phyloP scores from a whole-genome alignment of 2,888 invertebrate species.

The Macrosiphum euphorbiae region DNA sequence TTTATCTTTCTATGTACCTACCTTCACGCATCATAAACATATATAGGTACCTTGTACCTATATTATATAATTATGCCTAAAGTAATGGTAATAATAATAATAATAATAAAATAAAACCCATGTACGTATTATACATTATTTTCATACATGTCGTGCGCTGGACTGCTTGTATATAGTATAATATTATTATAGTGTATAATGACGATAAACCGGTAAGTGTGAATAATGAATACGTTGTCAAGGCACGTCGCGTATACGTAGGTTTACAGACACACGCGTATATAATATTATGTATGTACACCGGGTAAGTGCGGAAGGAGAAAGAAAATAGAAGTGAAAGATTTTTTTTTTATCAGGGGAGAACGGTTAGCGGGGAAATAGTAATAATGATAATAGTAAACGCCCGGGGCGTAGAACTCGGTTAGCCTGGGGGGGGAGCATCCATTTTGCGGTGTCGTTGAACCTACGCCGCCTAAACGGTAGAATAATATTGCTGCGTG shows the following conservation, averaged over 20 bases:
- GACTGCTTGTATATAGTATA: neutral
- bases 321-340: slow-evolving; percentile 22
- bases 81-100: neutral
- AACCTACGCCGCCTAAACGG: slow-evolving; percentile 24
- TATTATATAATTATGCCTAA: neutral
- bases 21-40: no score
- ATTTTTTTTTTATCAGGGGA: neutral
- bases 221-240: slow-evolving; percentile 40
- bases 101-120: neutral
- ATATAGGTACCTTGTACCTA: no score
- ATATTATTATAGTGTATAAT: neutral
- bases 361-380: neutral
- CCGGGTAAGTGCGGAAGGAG: neutral
- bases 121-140: neutral
- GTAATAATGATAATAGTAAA: slow-evolving; percentile 39
- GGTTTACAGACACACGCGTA: neutral
- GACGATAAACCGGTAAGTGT: slow-evolving; percentile 34
- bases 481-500: neutral
- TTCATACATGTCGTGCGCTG: neutral
- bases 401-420: slow-evolving; percentile 29
- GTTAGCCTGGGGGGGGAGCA: neutral
- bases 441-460: slow-evolving; percentile 48
- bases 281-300: neutral
- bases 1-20: neutral
- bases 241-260: neutral